These are phyloP conservation scores for Lasioglossum leucozonium DNA, from an alignment of 2,888 invertebrate genomes.

Conservation along the genomic window DNA sequence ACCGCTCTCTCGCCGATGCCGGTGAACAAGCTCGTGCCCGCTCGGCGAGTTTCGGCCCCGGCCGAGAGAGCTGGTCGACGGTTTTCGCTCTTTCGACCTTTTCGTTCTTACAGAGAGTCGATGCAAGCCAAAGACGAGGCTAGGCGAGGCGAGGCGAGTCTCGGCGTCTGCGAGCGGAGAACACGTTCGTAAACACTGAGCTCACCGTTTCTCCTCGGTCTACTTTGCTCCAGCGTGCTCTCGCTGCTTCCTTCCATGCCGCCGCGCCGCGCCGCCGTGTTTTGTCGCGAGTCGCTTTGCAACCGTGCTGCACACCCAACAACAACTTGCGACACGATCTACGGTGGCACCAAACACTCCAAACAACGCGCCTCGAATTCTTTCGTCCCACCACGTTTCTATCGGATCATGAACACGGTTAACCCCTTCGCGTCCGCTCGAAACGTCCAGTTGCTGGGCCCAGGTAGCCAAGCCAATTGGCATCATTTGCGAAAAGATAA, in stretches of 20 bases:
- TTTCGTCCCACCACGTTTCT: background rate
- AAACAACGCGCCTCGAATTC: background rate
- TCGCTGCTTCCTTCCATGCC: slow-evolving; percentile 16
- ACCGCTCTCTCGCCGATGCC: background rate
- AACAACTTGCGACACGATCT: background rate
- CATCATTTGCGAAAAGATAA: background rate
- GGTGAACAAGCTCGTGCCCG: slow-evolving; percentile 22
- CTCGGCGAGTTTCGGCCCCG: slow-evolving; percentile 64
- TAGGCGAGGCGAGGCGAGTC: slow-evolving; percentile 8
- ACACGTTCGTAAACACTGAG: slow-evolving; percentile 67
- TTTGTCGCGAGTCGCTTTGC: background rate
- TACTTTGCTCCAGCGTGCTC: background rate
- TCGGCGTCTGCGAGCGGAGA: slow-evolving; percentile 63
- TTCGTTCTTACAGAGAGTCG: slow-evolving; percentile 59
- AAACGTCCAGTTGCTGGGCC: background rate
- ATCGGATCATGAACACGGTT: background rate
- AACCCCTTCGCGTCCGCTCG: background rate
- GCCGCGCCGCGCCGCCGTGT: too few species aligned
- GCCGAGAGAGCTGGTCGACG: slow-evolving; percentile 54
- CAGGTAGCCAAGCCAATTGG: background rate
- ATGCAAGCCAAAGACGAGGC: slow-evolving; percentile 44
- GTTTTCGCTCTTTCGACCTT: slow-evolving; percentile 75
- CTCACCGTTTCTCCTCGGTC: slow-evolving; percentile 44
- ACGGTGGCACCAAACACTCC: background rate
- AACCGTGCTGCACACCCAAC: background rate